phyloP scores from a whole-genome alignment of 2,888 invertebrate genomes.

The Drosophila fungiperda region DNA sequence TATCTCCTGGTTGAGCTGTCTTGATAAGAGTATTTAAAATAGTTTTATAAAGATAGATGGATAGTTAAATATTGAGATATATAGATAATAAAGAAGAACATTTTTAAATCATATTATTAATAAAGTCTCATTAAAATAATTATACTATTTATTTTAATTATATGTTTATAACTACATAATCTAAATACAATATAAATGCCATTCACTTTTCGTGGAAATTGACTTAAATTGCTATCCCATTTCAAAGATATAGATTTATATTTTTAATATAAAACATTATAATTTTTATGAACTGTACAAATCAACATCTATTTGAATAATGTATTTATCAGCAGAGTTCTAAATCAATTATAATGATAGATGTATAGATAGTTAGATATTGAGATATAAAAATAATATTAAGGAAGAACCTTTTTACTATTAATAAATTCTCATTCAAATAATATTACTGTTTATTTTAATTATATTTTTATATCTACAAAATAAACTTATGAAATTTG shows the following conservation, averaged over 20 bases:
- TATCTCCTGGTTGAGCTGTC: not conserved
- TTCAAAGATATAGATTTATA: too few species aligned
- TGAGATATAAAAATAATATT: not conserved
- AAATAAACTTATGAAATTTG: not conserved
- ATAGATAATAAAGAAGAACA: not conserved
- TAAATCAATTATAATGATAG: not conserved
- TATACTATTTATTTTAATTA: not conserved
- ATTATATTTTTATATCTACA: not conserved
- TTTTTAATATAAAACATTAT: too few species aligned
- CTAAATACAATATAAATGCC: too few species aligned
- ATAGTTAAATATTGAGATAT: not conserved
- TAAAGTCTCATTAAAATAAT: not conserved
- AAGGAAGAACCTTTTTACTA: not conserved
- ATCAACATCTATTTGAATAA: too few species aligned
- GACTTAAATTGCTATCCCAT: too few species aligned
- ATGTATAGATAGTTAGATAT: not conserved
- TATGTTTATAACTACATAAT: not conserved
- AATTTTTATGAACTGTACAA: too few species aligned
- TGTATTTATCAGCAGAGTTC: too few species aligned
- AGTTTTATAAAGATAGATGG: not conserved
- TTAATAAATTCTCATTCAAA: not conserved
- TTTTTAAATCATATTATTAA: not conserved
- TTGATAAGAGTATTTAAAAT: not conserved
- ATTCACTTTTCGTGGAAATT: too few species aligned
- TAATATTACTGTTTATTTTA: not conserved